A percentile compares a stretch with the other conserved stretches of the same genome.
Conservation (phyloP, 53 echinoderm and acorn worm species). For the Crossaster papposus region DNA sequence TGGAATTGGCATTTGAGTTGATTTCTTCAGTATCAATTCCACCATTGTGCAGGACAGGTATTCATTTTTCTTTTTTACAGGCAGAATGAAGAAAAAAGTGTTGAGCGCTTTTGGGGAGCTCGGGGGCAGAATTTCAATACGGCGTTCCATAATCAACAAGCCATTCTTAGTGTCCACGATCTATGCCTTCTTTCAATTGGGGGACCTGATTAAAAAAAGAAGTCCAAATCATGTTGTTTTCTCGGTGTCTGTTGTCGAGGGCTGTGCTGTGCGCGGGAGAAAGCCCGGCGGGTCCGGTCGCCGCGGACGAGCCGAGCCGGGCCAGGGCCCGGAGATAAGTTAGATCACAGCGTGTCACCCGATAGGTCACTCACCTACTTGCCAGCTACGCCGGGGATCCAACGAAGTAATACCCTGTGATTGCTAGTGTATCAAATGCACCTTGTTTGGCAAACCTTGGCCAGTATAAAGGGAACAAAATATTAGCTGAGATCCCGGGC, state of each 20-base stretch:
- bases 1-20: neutral
- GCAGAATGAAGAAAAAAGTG: slow-evolving; percentile 10
- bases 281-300: neutral
- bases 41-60: slow-evolving; percentile 7
- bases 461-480: neutral
- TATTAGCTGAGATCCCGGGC: slow-evolving; percentile 12
- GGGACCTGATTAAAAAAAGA: slow-evolving; percentile 50
- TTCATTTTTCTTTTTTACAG: neutral
- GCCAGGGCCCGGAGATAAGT: slow-evolving; percentile 4
- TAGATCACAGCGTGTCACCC: slow-evolving; percentile 36
- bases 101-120: slow-evolving; percentile 11
- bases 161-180: slow-evolving; percentile 17
- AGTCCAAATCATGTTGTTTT: slow-evolving; percentile 40
- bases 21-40: slow-evolving; percentile 10
- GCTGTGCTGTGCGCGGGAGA: neutral
- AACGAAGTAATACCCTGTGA: slow-evolving; percentile 45
- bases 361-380: slow-evolving; percentile 59
- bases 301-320: neutral
- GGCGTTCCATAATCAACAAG: slow-evolving; percentile 23
- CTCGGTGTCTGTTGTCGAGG: neutral
- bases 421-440: slow-evolving; percentile 57
- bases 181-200: slow-evolving; percentile 46
- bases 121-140: slow-evolving; percentile 41
- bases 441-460: neutral
- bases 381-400: neutral